phyloP scores from a whole-genome alignment of 1,140 invertebrate species.

The Drosophila obscura region DNA sequence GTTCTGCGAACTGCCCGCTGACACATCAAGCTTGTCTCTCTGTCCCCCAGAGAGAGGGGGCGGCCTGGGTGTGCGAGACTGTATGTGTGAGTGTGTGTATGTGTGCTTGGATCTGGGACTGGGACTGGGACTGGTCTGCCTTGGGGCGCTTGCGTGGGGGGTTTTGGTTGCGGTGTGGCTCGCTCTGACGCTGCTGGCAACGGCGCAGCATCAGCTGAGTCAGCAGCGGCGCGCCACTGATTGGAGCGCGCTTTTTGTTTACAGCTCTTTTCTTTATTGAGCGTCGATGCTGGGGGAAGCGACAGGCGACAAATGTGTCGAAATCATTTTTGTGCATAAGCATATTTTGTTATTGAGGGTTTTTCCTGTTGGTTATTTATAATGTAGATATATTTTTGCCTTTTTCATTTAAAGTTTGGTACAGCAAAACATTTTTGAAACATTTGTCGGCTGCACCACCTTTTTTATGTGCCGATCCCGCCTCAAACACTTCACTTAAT shows the following conservation, averaged over 20 bases:
- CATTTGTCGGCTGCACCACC: conserved; percentile 40
- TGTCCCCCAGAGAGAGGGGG: not conserved
- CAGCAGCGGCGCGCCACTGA: conserved; percentile 38
- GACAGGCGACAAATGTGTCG: conserved; percentile 53
- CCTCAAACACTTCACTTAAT: conserved; percentile 1
- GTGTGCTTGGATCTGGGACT: not conserved
- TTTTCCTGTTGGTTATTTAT: too few relatives aligned
- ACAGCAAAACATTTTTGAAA: not conserved
- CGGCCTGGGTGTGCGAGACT: not conserved
- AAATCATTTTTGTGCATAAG: not conserved
- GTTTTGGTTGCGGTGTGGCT: conserved; percentile 28
- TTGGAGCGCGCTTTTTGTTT: conserved; percentile 61
- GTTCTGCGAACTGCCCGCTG: conserved; percentile 67
- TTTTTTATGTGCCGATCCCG: conserved; percentile 12
- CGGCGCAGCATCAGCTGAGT: conserved; percentile 68
- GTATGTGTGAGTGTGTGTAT: not conserved
- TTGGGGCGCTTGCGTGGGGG: conserved; percentile 60
- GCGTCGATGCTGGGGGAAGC: conserved; percentile 11
- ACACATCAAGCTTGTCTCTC: conserved; percentile 47
- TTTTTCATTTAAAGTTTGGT: not conserved
- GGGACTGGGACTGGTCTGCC: conserved; percentile 35
- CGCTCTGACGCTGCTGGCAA: conserved; percentile 18
- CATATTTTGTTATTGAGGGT: too few relatives aligned
- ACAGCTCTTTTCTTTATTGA: conserved; percentile 48
- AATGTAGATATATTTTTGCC: not conserved